Percentiles rank a stretch among this genome's conserved stretches.
These are phyloP conservation scores for Acrobasis suavella DNA, from an alignment of 2,888 invertebrate genomes.

Conservation along the genomic window DNA sequence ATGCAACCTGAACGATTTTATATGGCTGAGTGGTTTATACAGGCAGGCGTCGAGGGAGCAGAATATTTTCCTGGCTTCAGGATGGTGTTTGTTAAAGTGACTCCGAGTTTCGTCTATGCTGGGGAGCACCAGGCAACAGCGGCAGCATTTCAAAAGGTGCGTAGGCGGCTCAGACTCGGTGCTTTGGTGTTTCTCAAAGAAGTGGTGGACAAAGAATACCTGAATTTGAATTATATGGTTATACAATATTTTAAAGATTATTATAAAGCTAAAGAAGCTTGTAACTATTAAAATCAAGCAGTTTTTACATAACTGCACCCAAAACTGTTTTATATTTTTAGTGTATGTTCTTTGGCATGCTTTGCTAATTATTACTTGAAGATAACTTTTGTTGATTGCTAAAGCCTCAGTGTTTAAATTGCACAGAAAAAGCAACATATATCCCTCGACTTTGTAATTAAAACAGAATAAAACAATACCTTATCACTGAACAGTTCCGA, in stretches of 20 bases:
- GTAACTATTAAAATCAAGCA: no score
- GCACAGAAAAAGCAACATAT: no score
- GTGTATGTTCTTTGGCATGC: no score
- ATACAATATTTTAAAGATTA: no score
- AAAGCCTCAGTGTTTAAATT: no score
- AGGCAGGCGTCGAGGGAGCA: constrained; percentile 66
- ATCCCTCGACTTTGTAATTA: no score
- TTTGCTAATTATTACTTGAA: no score
- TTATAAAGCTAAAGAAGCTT: no score
- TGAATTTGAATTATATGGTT: constrained; percentile 36
- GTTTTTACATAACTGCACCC: no score
- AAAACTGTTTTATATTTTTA: no score
- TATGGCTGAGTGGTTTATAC: constrained; percentile 67
- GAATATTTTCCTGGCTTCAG: constrained; percentile 65
- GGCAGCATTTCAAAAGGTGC: constrained; percentile 66
- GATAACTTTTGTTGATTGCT: no score
- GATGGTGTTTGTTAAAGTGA: constrained; percentile 63
- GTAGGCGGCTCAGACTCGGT: constrained; percentile 33
- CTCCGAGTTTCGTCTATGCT: constrained; percentile 59
- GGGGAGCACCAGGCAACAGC: constrained; percentile 61
- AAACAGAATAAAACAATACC: constrained; percentile 44
- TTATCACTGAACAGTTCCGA: constrained; percentile 70
- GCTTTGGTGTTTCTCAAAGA: constrained; percentile 53
- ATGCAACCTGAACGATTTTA: constrained; percentile 72
- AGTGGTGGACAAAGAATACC: constrained; percentile 71